Base-by-base conservation (phyloP, 1,140 invertebrate species). In the Drosophila pseudoananassae region DNA sequence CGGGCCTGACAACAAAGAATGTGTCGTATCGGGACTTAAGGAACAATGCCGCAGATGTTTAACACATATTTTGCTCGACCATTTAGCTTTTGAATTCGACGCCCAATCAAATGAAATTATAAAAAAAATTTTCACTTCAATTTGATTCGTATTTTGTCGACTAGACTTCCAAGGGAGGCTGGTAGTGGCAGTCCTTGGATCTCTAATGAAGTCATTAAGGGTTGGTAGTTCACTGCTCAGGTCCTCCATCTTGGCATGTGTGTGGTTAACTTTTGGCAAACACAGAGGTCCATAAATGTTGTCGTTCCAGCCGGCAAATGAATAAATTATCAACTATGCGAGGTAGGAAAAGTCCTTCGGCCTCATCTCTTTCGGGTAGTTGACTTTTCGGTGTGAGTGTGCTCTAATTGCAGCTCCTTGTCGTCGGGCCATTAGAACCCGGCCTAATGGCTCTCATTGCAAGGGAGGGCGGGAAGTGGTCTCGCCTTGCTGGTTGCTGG, bases 271-370 rank as follows among this genome's bases (percentile, higher is more conserved):
- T 87, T 87, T 87, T 64, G 74, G 81, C 72, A 69, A 76, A 60
- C 61, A 70, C 64, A 47, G 47, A 64, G 58, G 77, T 76, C 40
- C 53, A 75, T 53, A 40, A 72, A 36, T 77, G 78, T 68, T 54
- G 74, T 58, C 51, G 58, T 51, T 52, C 45, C 57, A 36, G 69
- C 59, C 58, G 54, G 83, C 75, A 78, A 87, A 87, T 87, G 82
- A 87, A 87, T 87, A 87, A 87, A 87, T 87, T 88, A 87, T 87
- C 83, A 87, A 87, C 82, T 87, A 78, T 71, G 78, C 56, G 78
- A 75, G 85, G 72, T 58, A 58, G 74, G 65, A 75, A 56, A 68
- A 69, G 66, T 69, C 66, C 64, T 87, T 58, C 51, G 60, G 58
- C 38, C 49, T 31, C 53, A 61, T 71, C 69, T 73, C 72, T 27